These are phyloP conservation scores for Microchirus variegatus DNA, from an alignment of 2,797 vertebrate genomes.

Conservation along the genomic window DNA sequence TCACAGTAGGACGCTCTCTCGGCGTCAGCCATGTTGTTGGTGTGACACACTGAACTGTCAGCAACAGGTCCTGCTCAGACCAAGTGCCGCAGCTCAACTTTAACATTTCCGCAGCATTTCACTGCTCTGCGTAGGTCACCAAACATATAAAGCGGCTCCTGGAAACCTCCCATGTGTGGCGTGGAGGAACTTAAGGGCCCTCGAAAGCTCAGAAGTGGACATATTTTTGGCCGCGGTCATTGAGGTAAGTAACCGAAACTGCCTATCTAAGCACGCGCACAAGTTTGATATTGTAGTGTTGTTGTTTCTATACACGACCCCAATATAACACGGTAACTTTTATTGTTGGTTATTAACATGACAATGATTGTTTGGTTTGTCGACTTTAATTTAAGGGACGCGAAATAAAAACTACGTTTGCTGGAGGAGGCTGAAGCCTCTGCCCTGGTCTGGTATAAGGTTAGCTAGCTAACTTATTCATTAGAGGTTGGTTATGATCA, in stretches of 20 bases:
- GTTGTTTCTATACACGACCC: not conserved
- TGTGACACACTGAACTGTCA: slow-evolving; percentile 76
- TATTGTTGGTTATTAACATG: not conserved
- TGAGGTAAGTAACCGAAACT: slow-evolving; percentile 66
- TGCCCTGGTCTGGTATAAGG: slow-evolving; percentile 8
- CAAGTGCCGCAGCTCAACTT: slow-evolving; percentile 26
- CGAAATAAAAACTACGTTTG: not conserved
- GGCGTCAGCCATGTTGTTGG: slow-evolving; percentile 83
- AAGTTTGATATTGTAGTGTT: slow-evolving; percentile 51
- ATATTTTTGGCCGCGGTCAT: slow-evolving; percentile 40
- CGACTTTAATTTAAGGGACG: not conserved
- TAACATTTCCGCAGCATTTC: not conserved
- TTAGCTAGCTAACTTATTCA: slow-evolving; percentile 43
- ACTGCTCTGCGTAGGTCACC: not conserved
- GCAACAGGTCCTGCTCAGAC: slow-evolving; percentile 72
- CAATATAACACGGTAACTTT: not conserved
- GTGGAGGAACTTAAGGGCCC: slow-evolving; percentile 15
- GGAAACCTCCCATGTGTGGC: slow-evolving; percentile 4
- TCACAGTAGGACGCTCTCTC: slow-evolving; percentile 44
- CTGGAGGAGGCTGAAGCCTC: slow-evolving; percentile 27
- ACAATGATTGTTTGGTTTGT: not conserved
- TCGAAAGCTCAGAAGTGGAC: slow-evolving; percentile 32
- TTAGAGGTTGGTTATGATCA: not conserved
- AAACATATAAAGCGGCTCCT: not conserved
- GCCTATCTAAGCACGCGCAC: slow-evolving; percentile 63